Evolutionary conservation across 1,140 invertebrate species (phyloP).

Genomic region (Steinernema feltiae): DNA sequence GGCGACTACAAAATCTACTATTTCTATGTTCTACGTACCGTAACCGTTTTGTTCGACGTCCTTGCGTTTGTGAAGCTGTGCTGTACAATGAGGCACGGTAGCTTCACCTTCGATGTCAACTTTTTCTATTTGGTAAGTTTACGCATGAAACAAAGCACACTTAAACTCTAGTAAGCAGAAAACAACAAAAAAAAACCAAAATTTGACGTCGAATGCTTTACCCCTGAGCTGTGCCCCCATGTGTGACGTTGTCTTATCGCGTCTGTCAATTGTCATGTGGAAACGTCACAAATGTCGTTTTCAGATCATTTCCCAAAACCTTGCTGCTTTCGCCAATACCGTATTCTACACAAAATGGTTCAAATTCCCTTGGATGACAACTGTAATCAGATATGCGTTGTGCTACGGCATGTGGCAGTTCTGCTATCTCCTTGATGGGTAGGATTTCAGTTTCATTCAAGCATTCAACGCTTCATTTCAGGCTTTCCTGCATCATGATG

Average conservation of each 20-base stretch:
- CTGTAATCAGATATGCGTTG: background rate
- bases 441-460: background rate
- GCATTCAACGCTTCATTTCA: background rate
- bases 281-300: background rate
- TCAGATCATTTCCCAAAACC: background rate
- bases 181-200: no score
- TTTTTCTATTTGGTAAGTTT: conserved; percentile 23
- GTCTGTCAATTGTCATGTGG: background rate
- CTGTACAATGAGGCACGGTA: background rate
- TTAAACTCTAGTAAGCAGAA: background rate
- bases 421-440: conserved; percentile 10
- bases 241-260: no score
- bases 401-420: background rate
- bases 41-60: background rate
- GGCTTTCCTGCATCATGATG: background rate
- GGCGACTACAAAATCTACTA: background rate
- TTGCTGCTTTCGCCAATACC: background rate
- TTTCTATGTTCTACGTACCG: background rate
- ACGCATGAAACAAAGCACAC: background rate
- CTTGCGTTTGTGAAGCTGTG: background rate
- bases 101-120: background rate
- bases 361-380: background rate
- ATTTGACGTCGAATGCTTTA: no score
- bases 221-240: no score
- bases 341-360: background rate